Percentiles rank a stretch among this genome's conserved stretches.
These are phyloP conservation scores for Corythucha ciliata DNA, from an alignment of 2,888 invertebrate species.

Conservation along the genomic window DNA sequence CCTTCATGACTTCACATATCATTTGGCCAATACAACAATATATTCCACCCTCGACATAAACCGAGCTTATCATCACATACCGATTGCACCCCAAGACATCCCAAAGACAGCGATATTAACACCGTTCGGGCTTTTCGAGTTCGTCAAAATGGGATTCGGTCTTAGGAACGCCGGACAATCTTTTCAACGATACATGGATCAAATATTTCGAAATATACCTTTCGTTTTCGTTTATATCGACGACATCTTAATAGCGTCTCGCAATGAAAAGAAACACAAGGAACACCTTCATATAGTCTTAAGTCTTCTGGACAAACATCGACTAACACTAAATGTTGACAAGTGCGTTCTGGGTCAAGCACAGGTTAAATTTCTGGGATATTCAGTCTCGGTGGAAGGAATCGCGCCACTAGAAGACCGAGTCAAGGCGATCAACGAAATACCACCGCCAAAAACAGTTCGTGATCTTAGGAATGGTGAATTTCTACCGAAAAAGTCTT, in stretches of 20 bases:
- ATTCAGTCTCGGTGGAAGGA: slow-evolving; percentile 24
- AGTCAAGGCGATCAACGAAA: slow-evolving; percentile 25
- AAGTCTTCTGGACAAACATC: slow-evolving; percentile 25
- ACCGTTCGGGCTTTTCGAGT: slow-evolving; percentile 32
- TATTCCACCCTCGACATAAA: slow-evolving; percentile 28
- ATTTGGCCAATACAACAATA: slow-evolving; percentile 22
- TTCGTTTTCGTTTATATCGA: slow-evolving; percentile 38
- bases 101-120: slow-evolving; percentile 36
- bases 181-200: slow-evolving; percentile 36
- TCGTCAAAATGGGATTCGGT: slow-evolving; percentile 32
- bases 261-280: slow-evolving; percentile 26
- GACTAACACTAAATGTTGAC: slow-evolving; percentile 33
- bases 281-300: slow-evolving; percentile 31
- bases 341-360: slow-evolving; percentile 30
- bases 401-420: slow-evolving; percentile 16
- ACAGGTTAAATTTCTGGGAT: slow-evolving; percentile 26
- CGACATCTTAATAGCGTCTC: slow-evolving; percentile 37
- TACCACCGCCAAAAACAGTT: slow-evolving; percentile 27
- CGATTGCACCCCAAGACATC: slow-evolving; percentile 32
- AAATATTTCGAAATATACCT: slow-evolving; percentile 26
- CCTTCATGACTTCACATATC: slow-evolving; percentile 31
- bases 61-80: slow-evolving; percentile 35
- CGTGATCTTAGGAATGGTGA: slow-evolving; percentile 34
- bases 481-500: slow-evolving; percentile 40
- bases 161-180: slow-evolving; percentile 33